Evolutionary conservation across 2,113 vertebrate genomes (phyloP), one percentile per base, ranked within the genome.

Genomic region (Xenopus borealis): DNA sequence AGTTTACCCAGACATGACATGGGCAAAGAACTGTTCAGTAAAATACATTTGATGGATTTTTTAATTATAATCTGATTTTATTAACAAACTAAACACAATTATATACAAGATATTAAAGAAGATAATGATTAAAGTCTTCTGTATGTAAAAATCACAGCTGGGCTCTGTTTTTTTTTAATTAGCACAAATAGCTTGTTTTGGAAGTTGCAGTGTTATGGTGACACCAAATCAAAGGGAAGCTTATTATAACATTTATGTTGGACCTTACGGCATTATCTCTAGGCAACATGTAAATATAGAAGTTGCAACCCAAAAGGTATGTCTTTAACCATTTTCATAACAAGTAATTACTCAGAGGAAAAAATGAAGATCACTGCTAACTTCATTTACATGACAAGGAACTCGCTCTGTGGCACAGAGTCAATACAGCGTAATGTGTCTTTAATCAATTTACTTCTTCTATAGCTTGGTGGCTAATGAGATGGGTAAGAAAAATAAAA

Each of bases 71-170:
- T 70, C 74, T 57, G 61, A 55, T 77, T 77, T 64, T 70, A 77
- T 70, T 77, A 77, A 77, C 66, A 64, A 64, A 77, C 66, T 62
- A 70, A 69, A 70, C 53, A 47, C 74, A 70, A 77, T 77, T 77
- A 64, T 53, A 44, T 57, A 63, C 17, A 45, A 77, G 58, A 77
- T 77, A 70, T 77, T 69, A 63, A 50, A 12, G 73, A 14, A 19
- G 73, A 75, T 63, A 62, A 69, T 69, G 58, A 75, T 53, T 40
- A 66, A 75, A 52, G 61, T 77, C 57, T 69, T 44, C 74, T 69
- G 61, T 63, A 77, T 64, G 59, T 77, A 70, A 70, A 18, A 55
- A 20, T 57, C 74, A 70, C 74, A 77, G 73, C 73, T 76, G 73
- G 73, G 67, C 18, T 45, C 73, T 19, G 59, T 45, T 17, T 45